Evolutionary conservation across 2,113 vertebrate species (phyloP).

Genomic region (Dicrurus megarhynchus): DNA sequence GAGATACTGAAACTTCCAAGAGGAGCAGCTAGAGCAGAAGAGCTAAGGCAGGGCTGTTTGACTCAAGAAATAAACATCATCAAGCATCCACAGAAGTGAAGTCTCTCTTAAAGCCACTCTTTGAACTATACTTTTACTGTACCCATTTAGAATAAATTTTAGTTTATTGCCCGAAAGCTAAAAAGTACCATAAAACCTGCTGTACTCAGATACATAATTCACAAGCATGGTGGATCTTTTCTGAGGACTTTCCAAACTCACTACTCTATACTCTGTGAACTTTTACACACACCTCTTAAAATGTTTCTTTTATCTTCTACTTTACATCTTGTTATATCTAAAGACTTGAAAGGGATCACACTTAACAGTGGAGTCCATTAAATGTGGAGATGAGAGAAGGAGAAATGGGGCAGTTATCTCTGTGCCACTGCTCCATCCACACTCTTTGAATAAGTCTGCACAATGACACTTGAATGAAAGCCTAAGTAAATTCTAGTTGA

Average conservation of each 20-base stretch:
- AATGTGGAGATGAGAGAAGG: background rate
- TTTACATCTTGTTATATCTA: background rate
- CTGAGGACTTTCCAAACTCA: background rate
- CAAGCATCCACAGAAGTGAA: background rate
- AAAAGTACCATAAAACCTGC: background rate
- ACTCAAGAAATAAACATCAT: background rate
- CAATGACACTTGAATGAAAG: constrained; percentile 57
- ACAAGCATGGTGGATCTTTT: background rate
- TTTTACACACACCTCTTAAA: background rate
- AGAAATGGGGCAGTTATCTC: constrained; percentile 24
- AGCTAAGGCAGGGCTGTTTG: background rate
- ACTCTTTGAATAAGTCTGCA: constrained; percentile 33
- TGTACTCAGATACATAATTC: background rate
- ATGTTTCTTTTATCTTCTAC: background rate
- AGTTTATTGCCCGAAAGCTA: background rate
- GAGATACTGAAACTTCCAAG: background rate
- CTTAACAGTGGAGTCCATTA: background rate
- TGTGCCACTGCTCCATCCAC: background rate
- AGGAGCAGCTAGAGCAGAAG: background rate
- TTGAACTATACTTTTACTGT: background rate
- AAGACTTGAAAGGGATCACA: background rate
- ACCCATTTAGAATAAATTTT: background rate
- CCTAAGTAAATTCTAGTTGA: constrained; percentile 48
- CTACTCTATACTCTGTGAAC: background rate
- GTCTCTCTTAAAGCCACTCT: background rate